Evolutionary conservation across 1,140 invertebrate species (phyloP).

Genomic region (Eriosoma lanigerum): DNA sequence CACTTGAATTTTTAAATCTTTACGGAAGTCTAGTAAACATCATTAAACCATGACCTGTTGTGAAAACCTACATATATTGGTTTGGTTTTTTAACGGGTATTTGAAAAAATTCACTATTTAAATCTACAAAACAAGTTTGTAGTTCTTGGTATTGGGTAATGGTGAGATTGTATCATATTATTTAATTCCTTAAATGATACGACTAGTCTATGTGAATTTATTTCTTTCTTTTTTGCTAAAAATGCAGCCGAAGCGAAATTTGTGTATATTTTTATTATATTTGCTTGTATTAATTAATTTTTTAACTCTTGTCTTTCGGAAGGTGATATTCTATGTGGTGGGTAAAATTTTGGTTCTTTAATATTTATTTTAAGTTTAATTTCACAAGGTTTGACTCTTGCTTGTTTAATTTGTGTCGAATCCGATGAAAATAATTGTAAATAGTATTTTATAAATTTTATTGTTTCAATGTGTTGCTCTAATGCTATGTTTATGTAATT

Average conservation of each 20-base stretch:
- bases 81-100: background rate
- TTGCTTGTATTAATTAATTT: background rate
- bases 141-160: slow-evolving; percentile 61
- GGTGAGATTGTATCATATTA: slow-evolving; percentile 55
- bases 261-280: too few species aligned
- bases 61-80: background rate
- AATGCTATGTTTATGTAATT: too few species aligned
- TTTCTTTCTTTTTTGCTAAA: slow-evolving; percentile 3
- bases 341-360: too few species aligned
- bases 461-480: too few species aligned
- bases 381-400: background rate
- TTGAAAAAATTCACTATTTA: background rate
- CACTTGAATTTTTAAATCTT: background rate
- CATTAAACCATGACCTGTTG: background rate
- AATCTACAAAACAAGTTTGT: slow-evolving; percentile 59
- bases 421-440: too few species aligned
- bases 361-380: background rate
- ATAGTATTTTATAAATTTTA: too few species aligned
- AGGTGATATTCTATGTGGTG: too few species aligned
- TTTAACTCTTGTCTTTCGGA: background rate
- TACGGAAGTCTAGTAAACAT: background rate
- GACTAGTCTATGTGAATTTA: background rate
- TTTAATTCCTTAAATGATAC: slow-evolving; percentile 53
- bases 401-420: too few species aligned
- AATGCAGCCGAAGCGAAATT: background rate